phyloP scores from a whole-genome alignment of 2,113 vertebrate species.

The Odobenus rosmarus region DNA sequence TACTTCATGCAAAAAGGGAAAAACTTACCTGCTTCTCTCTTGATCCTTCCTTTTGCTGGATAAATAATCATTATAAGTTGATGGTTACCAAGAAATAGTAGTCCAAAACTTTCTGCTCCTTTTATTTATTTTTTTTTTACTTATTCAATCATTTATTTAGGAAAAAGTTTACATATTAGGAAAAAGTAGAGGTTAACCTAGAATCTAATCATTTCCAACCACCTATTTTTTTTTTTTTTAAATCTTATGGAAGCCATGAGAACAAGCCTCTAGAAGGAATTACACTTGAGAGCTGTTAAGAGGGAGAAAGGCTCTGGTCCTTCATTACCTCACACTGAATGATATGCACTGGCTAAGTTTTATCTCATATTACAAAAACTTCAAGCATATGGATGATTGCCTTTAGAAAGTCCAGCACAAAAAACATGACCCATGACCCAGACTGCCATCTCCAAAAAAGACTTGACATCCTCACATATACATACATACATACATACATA shows the following conservation, averaged over 20 bases:
- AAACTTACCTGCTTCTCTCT: not conserved
- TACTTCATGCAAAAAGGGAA: not conserved
- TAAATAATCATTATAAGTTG: not conserved
- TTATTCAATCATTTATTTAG: slow-evolving; percentile 67
- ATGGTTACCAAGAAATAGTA: not conserved
- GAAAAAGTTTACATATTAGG: slow-evolving; percentile 27
- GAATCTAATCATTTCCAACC: not conserved
- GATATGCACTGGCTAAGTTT: not conserved
- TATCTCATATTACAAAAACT: not conserved
- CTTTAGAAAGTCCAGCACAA: not conserved
- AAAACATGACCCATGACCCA: not conserved
- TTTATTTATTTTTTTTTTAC: not conserved
- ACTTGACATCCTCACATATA: not conserved
- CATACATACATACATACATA: not conserved
- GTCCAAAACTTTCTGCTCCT: not conserved
- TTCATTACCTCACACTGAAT: not conserved
- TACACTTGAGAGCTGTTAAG: not conserved
- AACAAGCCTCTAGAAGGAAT: not conserved
- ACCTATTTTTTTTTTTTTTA: not conserved
- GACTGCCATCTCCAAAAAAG: not conserved
- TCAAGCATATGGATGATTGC: not conserved
- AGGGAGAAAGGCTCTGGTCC: not conserved
- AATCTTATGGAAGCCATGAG: not conserved
- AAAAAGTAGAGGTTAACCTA: not conserved
- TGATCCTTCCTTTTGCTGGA: not conserved